Conservation (phyloP, 2,888 invertebrate genomes). For the Eupithecia inturbata region DNA sequence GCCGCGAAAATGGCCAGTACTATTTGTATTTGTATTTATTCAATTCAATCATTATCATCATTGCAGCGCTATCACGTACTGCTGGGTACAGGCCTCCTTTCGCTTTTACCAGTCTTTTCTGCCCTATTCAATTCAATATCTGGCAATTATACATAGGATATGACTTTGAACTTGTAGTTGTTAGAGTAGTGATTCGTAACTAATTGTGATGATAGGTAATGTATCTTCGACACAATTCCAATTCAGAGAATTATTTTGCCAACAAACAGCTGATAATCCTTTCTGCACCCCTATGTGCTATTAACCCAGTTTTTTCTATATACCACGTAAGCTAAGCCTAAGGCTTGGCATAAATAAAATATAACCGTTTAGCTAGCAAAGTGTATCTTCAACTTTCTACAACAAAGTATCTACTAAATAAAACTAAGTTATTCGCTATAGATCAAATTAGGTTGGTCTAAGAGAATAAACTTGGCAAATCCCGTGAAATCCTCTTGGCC, state of each 20-base stretch:
- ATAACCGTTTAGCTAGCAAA: background rate
- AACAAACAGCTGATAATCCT: background rate
- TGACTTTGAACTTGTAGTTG: too few relatives aligned
- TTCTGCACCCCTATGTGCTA: background rate
- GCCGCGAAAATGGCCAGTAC: too few relatives aligned
- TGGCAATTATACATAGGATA: too few relatives aligned
- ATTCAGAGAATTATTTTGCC: background rate
- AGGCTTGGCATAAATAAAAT: background rate
- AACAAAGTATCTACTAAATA: constrained; percentile 9
- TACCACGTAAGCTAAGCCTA: background rate
- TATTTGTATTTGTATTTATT: too few relatives aligned
- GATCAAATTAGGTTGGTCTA: constrained; percentile 32
- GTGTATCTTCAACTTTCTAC: constrained; percentile 1
- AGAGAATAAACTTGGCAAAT: constrained; percentile 35
- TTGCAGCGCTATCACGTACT: too few relatives aligned
- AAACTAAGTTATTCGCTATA: constrained; percentile 32
- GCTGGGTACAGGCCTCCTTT: too few relatives aligned
- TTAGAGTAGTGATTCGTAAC: too few relatives aligned
- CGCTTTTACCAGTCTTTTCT: too few relatives aligned
- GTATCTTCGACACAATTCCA: too few relatives aligned
- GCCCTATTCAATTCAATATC: too few relatives aligned
- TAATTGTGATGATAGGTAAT: too few relatives aligned
- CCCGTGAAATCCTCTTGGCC: constrained; percentile 38
- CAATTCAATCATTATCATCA: too few relatives aligned
- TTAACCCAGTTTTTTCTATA: background rate